Percentiles rank a stretch among this genome's conserved stretches.
These are phyloP conservation scores for Trichogramma dendrolimi DNA, from an alignment of 2,888 invertebrate genomes.

Conservation along the genomic window DNA sequence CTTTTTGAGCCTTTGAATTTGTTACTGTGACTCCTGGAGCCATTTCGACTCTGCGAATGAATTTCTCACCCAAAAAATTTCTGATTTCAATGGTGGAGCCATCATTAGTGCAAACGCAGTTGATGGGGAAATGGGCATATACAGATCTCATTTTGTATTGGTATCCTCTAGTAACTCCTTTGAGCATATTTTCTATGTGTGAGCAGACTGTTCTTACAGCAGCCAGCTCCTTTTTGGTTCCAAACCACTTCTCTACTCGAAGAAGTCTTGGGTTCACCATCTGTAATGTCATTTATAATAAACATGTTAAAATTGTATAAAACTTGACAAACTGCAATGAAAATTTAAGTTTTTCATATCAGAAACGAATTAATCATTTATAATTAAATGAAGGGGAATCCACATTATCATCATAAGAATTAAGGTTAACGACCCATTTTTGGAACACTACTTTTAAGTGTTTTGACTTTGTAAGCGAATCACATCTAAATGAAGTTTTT, in stretches of 20 bases:
- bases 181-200: conserved; percentile 99
- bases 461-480: too few relatives aligned
- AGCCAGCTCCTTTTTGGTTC: conserved; percentile 95
- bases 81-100: conserved; percentile 90
- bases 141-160: conserved; percentile 99
- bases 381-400: conserved; percentile 50
- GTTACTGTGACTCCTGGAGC: conserved; percentile 88
- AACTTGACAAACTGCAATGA: not conserved
- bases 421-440: not conserved
- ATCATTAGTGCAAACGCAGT: conserved; percentile 88
- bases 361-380: conserved; percentile 43
- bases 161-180: conserved; percentile 88
- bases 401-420: conserved; percentile 40
- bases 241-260: conserved; percentile 98
- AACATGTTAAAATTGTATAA: too few relatives aligned
- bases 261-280: conserved; percentile 70
- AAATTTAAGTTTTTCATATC: not conserved
- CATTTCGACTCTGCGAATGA: conserved; percentile 92
- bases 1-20: conserved; percentile 92
- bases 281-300: conserved; percentile 35
- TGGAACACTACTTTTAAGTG: too few relatives aligned
- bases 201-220: conserved; percentile 98
- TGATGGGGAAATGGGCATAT: conserved; percentile 99
- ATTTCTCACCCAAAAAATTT: conserved; percentile 99
- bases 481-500: too few relatives aligned